Conservation (phyloP, 1,140 invertebrate genomes). For the Pristionchus pacificus region DNA sequence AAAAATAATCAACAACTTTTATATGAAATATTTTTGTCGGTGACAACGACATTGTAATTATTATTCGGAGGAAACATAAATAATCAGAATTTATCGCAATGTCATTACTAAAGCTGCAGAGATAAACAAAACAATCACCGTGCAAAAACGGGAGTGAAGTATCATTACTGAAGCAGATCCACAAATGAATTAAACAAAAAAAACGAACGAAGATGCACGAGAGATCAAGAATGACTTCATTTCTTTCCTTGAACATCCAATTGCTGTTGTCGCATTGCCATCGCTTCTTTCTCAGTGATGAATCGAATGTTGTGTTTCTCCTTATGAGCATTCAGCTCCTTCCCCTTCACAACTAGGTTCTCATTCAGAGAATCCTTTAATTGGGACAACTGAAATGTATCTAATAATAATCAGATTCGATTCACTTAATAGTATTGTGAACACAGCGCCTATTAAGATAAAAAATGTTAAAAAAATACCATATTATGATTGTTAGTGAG, state of each 20-base stretch:
- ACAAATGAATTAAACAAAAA: no score
- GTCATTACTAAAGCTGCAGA: no score
- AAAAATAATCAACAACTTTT: slow-evolving; percentile 7
- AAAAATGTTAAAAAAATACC: slow-evolving; percentile 4
- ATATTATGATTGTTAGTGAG: neutral
- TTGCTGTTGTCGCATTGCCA: slow-evolving; percentile 9
- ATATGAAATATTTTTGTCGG: no score
- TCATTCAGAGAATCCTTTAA: slow-evolving; percentile 18
- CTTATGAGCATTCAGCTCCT: slow-evolving; percentile 29
- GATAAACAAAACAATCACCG: no score
- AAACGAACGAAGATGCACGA: no score
- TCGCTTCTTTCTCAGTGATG: slow-evolving; percentile 23
- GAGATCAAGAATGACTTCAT: no score
- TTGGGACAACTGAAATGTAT: slow-evolving; percentile 11
- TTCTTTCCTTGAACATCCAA: no score
- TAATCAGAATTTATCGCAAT: no score
- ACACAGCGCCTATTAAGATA: neutral
- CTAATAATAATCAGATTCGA: neutral
- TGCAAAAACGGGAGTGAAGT: no score
- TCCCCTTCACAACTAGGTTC: slow-evolving; percentile 27
- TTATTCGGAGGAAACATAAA: no score
- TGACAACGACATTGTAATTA: no score
- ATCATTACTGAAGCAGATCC: no score
- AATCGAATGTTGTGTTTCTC: slow-evolving; percentile 32
- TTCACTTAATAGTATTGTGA: neutral